These are phyloP conservation scores for Ips typographus DNA, from an alignment of 1,140 invertebrate species.

Conservation along the genomic window DNA sequence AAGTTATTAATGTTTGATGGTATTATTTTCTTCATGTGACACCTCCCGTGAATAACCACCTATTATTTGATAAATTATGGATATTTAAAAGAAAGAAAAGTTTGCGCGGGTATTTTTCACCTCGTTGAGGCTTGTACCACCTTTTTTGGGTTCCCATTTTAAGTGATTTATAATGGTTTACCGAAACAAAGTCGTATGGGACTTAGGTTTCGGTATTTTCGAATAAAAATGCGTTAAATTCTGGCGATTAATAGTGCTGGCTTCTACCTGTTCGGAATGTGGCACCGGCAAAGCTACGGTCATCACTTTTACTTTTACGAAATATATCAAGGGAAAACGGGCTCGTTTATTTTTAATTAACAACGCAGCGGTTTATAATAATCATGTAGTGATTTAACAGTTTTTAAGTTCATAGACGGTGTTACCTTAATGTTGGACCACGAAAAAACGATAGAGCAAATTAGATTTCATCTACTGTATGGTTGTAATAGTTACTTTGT, in stretches of 20 bases:
- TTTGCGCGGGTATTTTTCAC: slow-evolving; percentile 30
- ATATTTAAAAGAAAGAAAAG: slow-evolving; percentile 30
- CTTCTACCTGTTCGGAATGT: slow-evolving; percentile 31
- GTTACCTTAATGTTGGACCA: background rate
- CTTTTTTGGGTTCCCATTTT: slow-evolving; percentile 27
- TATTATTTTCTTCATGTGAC: slow-evolving; percentile 43
- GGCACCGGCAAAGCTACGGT: slow-evolving; percentile 15
- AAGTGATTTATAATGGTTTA: slow-evolving; percentile 29
- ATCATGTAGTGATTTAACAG: slow-evolving; percentile 30
- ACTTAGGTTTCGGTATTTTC: slow-evolving; percentile 31
- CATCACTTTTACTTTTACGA: slow-evolving; percentile 34
- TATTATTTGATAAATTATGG: slow-evolving; percentile 36
- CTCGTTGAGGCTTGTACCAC: slow-evolving; percentile 28
- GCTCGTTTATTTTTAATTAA: slow-evolving; percentile 32
- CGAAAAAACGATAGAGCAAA: slow-evolving; percentile 5
- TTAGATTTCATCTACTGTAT: slow-evolving; percentile 1
- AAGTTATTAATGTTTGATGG: slow-evolving; percentile 50
- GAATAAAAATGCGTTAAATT: slow-evolving; percentile 35
- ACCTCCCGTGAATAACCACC: slow-evolving; percentile 29
- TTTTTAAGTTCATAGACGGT: slow-evolving; percentile 19
- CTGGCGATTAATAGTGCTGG: slow-evolving; percentile 32
- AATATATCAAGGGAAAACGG: slow-evolving; percentile 26
- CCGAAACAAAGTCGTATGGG: slow-evolving; percentile 29
- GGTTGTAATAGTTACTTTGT: background rate
- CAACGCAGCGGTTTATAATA: slow-evolving; percentile 25